phyloP scores from a whole-genome alignment of 2,113 vertebrate genomes.

The Cavia porcellus region DNA sequence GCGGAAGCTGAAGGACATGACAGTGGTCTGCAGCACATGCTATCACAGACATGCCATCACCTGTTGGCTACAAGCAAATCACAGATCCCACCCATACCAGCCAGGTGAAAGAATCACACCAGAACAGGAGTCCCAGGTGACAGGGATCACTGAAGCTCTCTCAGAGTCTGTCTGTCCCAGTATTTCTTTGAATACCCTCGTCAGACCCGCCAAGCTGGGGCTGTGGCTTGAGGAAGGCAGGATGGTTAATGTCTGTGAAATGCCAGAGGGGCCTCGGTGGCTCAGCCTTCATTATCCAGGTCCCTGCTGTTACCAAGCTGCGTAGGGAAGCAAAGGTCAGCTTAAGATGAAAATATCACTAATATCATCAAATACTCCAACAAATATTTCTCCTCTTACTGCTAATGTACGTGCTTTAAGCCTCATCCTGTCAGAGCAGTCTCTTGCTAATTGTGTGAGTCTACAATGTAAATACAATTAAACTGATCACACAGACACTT shows the following conservation, averaged over 20 bases:
- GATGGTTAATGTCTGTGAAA: not conserved
- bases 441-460: not conserved
- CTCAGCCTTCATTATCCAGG: not conserved
- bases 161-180: not conserved
- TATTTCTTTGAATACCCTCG: not conserved
- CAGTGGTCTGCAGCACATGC: not conserved
- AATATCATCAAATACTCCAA: constrained; percentile 13
- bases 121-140: not conserved
- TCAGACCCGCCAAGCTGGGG: not conserved
- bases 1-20: not conserved
- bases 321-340: constrained; percentile 49
- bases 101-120: not conserved
- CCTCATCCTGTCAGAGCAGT: not conserved
- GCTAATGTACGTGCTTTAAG: not conserved
- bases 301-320: not conserved
- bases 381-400: constrained; percentile 26
- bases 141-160: not conserved
- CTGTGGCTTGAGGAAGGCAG: not conserved
- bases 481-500: constrained; percentile 31
- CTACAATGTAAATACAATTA: constrained; percentile 37
- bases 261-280: not conserved
- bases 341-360: constrained; percentile 61
- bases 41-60: not conserved
- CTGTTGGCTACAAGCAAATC: not conserved
- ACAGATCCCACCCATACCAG: not conserved